A percentile compares a stretch with the other conserved stretches of the same genome.
Conservation (phyloP, 2,888 invertebrate genomes). For the Cheilosia soror region DNA sequence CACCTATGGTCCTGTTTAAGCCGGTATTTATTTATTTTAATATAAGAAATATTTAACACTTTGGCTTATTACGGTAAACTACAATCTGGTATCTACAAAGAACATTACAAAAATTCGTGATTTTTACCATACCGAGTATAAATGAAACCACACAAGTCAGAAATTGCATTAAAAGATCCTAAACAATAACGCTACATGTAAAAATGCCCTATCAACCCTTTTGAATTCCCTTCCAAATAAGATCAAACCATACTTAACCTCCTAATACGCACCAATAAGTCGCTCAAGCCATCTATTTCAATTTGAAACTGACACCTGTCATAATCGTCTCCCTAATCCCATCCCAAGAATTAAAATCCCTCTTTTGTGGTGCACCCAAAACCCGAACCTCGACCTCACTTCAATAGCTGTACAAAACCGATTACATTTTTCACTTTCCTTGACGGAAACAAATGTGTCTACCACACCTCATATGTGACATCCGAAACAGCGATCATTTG, state of each 20-base stretch:
- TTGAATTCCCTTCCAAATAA: neutral
- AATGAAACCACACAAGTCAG: no score
- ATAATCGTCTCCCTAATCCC: neutral
- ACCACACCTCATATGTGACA: slow-evolving; percentile 57
- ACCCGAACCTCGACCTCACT: neutral
- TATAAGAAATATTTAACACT: no score
- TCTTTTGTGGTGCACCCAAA: slow-evolving; percentile 13
- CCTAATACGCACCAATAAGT: slow-evolving; percentile 16
- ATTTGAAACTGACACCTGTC: slow-evolving; percentile 37
- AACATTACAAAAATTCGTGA: no score
- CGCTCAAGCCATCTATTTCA: slow-evolving; percentile 14
- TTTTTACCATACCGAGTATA: no score
- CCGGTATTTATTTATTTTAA: no score
- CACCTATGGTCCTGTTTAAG: no score
- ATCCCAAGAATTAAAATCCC: slow-evolving; percentile 25
- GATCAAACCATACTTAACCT: slow-evolving; percentile 14
- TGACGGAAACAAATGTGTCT: neutral
- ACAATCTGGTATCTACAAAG: no score
- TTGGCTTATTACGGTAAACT: no score
- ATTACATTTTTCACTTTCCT: slow-evolving; percentile 45
- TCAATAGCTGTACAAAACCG: slow-evolving; percentile 15
- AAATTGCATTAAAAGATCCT: no score
- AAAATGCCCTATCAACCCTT: neutral
- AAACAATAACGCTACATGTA: no score
- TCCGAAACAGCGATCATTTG: slow-evolving; percentile 59